Evolutionary conservation across 2,113 vertebrate genomes (phyloP), one percentile per base, ranked within the genome.

Genomic region (Sander lucioperca): DNA sequence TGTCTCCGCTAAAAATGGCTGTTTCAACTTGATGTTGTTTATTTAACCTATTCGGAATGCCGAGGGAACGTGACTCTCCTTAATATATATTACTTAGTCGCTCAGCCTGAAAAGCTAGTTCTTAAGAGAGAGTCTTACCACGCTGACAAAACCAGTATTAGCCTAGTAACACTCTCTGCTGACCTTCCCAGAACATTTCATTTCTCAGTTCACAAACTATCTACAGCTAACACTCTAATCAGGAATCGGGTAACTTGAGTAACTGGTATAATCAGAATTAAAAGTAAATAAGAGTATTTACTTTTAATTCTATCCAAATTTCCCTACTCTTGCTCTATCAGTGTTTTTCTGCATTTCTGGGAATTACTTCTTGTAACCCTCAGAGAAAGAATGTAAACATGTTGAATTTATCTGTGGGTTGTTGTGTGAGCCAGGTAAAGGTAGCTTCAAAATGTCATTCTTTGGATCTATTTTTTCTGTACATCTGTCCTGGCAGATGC

Each of bases 31-130:
- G 6, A 63, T 72, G 27, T 61, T 69, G 1, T 72, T 59, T 36
- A 69, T 72, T 59, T 36, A 69, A 15, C 16, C 0, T 57, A 4
- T 33, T 18, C 5, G 9, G 10, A 0, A 39, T 77, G 5, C 14
- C 0, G 6, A 62, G 47, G 18, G 10, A 45, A 51, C 23, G 27
- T 5, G 8, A 45, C 12, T 73, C 3, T 23, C 56, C 23, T 8
- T 45, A 27, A 67, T 71, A 76, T 71, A 64, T 77, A 25, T 27
- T 16, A 53, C 56, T 14, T 48, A 3, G 13, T 70, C 1, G 9
- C 51, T 59, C 8, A 80, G 45, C 82, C 70, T 78, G 69, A 78
- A 73, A 50, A 80, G 25, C 23, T 4, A 6, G 47, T 69, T 75
- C 0, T 39, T 57, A 56, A 3, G 36, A 59, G 8, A 71, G 64